These are phyloP conservation scores for Cantharis flavilabris DNA, from an alignment of 2,888 invertebrate genomes.

Conservation along the genomic window DNA sequence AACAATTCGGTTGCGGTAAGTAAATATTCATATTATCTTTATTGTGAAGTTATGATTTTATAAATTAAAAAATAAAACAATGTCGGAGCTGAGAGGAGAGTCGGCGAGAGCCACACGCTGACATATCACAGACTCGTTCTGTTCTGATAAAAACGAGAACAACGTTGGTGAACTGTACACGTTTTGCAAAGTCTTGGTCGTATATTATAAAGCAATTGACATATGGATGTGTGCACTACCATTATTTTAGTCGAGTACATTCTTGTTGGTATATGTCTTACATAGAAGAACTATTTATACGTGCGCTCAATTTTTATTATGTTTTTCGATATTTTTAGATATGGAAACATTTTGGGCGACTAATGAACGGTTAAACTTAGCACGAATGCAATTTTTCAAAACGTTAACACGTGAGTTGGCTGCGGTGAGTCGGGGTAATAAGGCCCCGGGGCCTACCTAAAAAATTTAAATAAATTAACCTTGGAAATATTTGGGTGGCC, in stretches of 20 bases:
- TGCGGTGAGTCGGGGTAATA: background rate
- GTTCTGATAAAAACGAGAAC: conserved; percentile 44
- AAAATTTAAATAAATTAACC: background rate
- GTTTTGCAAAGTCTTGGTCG: conserved; percentile 46
- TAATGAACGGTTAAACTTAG: background rate
- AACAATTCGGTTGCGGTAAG: too few relatives aligned
- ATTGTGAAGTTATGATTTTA: background rate
- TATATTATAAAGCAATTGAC: conserved; percentile 52
- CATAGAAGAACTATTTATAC: background rate
- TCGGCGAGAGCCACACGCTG: conserved; percentile 35
- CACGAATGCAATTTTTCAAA: background rate
- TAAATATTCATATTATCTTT: too few relatives aligned
- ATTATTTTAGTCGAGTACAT: conserved; percentile 54
- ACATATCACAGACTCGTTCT: conserved; percentile 41
- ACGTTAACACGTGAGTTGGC: background rate
- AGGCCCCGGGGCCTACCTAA: background rate
- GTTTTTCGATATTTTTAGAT: background rate
- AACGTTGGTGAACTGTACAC: conserved; percentile 45
- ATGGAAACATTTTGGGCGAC: background rate
- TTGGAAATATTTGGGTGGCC: background rate
- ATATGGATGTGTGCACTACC: conserved; percentile 48
- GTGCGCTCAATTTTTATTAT: background rate
- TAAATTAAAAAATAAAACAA: background rate
- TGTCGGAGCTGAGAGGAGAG: conserved; percentile 2
- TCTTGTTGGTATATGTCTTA: conserved; percentile 51